These are phyloP conservation scores for Scopus umbretta DNA, from an alignment of 2,113 vertebrate species.

Conservation along the genomic window DNA sequence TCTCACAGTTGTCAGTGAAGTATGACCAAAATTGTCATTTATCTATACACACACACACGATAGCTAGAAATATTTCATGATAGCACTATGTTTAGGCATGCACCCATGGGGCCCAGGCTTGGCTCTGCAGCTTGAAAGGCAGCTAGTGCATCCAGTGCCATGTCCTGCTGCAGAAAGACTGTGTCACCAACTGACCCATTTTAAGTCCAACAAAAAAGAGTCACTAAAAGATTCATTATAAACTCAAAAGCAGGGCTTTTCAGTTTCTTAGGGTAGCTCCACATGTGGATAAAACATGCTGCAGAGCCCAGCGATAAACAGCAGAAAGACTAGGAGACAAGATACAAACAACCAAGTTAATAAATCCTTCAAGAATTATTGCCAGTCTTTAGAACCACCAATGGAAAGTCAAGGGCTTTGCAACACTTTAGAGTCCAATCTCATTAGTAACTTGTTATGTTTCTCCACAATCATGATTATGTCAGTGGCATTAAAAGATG, in stretches of 20 bases:
- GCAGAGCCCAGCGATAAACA: not conserved
- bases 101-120: not conserved
- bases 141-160: not conserved
- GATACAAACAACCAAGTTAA: not conserved
- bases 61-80: not conserved
- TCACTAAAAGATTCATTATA: not conserved
- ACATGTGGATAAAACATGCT: not conserved
- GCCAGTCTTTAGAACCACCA: not conserved
- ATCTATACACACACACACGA: fast-evolving
- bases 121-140: not conserved
- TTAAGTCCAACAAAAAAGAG: not conserved
- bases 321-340: not conserved
- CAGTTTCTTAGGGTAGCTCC: not conserved
- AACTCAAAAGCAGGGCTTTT: not conserved
- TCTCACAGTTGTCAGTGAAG: not conserved
- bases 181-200: fast-evolving
- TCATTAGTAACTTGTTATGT: not conserved
- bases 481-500: not conserved
- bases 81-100: fast-evolving
- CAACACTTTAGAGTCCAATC: not conserved
- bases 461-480: not conserved
- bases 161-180: not conserved
- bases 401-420: not conserved
- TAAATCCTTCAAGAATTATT: not conserved
- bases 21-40: not conserved